Base-by-base conservation (phyloP, 1,140 invertebrate genomes). In the Harlomillsia oculata region DNA sequence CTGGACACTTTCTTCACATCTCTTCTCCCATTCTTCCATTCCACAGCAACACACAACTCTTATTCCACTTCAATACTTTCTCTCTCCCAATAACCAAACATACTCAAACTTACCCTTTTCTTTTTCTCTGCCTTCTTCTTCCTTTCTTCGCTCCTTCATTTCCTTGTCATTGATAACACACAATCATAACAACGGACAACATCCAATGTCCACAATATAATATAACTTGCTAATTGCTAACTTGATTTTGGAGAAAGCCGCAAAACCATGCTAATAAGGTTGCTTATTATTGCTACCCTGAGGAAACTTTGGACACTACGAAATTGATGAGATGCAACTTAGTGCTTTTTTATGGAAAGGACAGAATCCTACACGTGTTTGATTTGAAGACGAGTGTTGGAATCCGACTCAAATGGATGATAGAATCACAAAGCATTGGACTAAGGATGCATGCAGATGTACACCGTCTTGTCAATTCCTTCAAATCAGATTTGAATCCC, bases 381-480 rank as follows among this genome's bases (percentile, higher is more conserved):
- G n/a, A n/a, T n/a, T n/a, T n/a, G n/a, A n/a, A n/a, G n/a, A n/a
- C n/a, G n/a, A n/a, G n/a, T n/a, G n/a, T n/a, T n/a, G n/a, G n/a
- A n/a, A n/a, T n/a, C n/a, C n/a, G n/a, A n/a, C n/a, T n/a, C n/a
- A n/a, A n/a, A n/a, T n/a, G n/a, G n/a, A n/a, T n/a, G n/a, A 48
- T 9, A 6, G 21, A 5, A 51, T 21, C 14, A 25, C 30, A 48
- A 37, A 37, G 40, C 44, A 56, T 44, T 56, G 20, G 30, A 56
- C 18, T 48, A 48, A n/a, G n/a, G n/a, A n/a, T n/a, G n/a, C n/a
- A 56, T 56, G 44, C 53, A 56, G 53, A 56, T 56, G 54, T 39
- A 34, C 4, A 40, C 45, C 45, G 29, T 32, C 53, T 40, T 56
- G 53, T 57, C 55, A 57, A 57, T 57, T 52, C 40, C 43, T 58